phyloP scores from a whole-genome alignment of 2,888 invertebrate species.

The Himalopsyche kuldschensis region DNA sequence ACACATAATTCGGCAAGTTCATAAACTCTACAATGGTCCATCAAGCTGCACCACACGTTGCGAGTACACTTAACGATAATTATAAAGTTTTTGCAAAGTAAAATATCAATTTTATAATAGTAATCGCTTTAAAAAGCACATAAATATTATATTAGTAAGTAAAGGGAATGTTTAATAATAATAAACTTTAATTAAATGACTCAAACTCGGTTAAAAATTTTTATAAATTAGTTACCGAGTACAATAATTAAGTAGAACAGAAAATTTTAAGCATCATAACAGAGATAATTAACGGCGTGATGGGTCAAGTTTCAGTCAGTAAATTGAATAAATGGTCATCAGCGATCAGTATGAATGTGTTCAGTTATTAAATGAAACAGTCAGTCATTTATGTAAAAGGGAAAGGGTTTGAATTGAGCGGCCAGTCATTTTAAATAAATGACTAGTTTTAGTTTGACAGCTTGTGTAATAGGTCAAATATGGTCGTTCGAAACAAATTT shows the following conservation, averaged over 20 bases:
- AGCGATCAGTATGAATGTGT: too few relatives aligned
- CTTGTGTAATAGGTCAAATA: too few relatives aligned
- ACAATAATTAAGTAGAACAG: not conserved
- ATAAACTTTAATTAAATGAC: not conserved
- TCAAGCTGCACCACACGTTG: not conserved
- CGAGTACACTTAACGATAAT: not conserved
- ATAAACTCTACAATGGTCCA: not conserved
- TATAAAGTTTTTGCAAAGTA: not conserved
- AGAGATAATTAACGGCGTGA: too few relatives aligned
- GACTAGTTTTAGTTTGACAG: too few relatives aligned
- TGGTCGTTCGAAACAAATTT: too few relatives aligned
- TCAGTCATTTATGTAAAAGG: too few relatives aligned
- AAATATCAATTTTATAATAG: not conserved
- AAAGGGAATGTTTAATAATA: not conserved
- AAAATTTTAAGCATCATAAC: not conserved
- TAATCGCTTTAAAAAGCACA: not conserved
- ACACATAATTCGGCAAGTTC: not conserved
- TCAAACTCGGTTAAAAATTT: not conserved
- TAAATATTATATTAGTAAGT: not conserved
- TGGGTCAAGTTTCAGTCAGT: too few relatives aligned
- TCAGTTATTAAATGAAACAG: too few relatives aligned
- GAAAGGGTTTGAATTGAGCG: too few relatives aligned
- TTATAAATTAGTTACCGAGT: not conserved
- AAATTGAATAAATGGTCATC: too few relatives aligned
- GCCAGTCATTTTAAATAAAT: too few relatives aligned